Percentiles rank a stretch among this genome's conserved stretches.
These are phyloP conservation scores for Microplitis mediator DNA, from an alignment of 1,140 invertebrate species.

Conservation along the genomic window DNA sequence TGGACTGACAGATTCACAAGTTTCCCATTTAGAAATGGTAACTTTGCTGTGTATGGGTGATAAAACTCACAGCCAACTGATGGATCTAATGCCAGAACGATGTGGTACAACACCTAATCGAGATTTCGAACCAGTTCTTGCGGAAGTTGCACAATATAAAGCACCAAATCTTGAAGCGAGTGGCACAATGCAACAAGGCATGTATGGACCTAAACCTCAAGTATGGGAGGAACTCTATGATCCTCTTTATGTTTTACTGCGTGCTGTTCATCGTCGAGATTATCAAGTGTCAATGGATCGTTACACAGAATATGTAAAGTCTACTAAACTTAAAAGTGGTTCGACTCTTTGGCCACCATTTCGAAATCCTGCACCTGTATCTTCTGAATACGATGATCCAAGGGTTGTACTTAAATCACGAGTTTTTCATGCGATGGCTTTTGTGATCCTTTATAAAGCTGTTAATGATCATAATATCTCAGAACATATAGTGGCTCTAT, in stretches of 20 bases:
- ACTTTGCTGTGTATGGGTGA: slow-evolving; percentile 90
- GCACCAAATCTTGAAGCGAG: slow-evolving; percentile 79
- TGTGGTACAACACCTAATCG: slow-evolving; percentile 88
- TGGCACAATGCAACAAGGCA: slow-evolving; percentile 90
- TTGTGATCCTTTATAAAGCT: slow-evolving; percentile 84
- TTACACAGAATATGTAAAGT: slow-evolving; percentile 76
- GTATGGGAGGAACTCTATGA: slow-evolving; percentile 94
- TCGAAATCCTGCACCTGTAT: slow-evolving; percentile 70
- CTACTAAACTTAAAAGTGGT: slow-evolving; percentile 70
- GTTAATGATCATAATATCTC: slow-evolving; percentile 76
- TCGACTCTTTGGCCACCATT: slow-evolving; percentile 84
- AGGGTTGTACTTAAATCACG: slow-evolving; percentile 73
- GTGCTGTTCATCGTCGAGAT: slow-evolving; percentile 90
- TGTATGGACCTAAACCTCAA: slow-evolving; percentile 86
- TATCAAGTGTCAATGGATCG: slow-evolving; percentile 94
- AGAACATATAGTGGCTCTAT: slow-evolving; percentile 84
- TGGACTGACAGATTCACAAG: slow-evolving; percentile 62
- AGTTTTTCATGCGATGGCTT: slow-evolving; percentile 84
- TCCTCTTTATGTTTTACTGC: slow-evolving; percentile 87
- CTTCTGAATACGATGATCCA: slow-evolving; percentile 74
- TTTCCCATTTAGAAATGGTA: slow-evolving; percentile 88
- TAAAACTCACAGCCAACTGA: slow-evolving; percentile 92
- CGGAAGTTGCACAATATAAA: slow-evolving; percentile 79
- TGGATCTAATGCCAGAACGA: slow-evolving; percentile 93
- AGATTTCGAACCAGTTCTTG: slow-evolving; percentile 86